A percentile compares a stretch with the other conserved stretches of the same genome.
phyloP scores from a whole-genome alignment of 2,888 invertebrate species.

The Ecdyonurus torrentis region DNA sequence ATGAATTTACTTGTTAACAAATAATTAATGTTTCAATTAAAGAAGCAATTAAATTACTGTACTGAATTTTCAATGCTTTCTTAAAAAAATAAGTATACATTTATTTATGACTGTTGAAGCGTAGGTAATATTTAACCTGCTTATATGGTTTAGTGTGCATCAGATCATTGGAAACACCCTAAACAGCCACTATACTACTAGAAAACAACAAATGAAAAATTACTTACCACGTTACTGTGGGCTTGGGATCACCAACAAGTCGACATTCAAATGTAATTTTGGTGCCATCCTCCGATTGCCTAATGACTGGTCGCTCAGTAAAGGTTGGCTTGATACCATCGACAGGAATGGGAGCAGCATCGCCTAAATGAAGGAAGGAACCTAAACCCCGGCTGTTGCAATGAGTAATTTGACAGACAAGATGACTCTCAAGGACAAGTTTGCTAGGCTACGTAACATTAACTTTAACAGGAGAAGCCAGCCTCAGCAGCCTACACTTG shows the following conservation, averaged over 20 bases:
- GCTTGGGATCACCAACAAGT: slow-evolving; percentile 93
- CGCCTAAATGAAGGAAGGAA: slow-evolving; percentile 39
- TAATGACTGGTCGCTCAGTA: slow-evolving; percentile 92
- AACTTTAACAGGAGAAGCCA: neutral
- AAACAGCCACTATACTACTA: neutral
- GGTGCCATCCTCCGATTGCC: slow-evolving; percentile 91
- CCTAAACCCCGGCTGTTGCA: slow-evolving; percentile 18
- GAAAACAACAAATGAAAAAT: slow-evolving; percentile 4
- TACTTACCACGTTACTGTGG: slow-evolving; percentile 81
- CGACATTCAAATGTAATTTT: slow-evolving; percentile 94
- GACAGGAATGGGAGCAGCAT: slow-evolving; percentile 85
- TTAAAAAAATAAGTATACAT: no score
- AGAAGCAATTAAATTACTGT: no score
- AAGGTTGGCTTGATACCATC: slow-evolving; percentile 94
- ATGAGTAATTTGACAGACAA: slow-evolving; percentile 12
- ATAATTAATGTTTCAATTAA: no score
- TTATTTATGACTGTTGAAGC: no score
- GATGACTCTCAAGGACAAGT: slow-evolving; percentile 5
- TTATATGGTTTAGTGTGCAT: no score
- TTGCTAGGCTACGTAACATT: neutral
- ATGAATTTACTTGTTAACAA: no score
- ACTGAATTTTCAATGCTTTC: no score
- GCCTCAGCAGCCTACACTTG: neutral
- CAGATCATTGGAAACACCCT: no score
- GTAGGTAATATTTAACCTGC: no score